phyloP scores from a whole-genome alignment of 2,888 invertebrate species.

The Amiota mariae region DNA sequence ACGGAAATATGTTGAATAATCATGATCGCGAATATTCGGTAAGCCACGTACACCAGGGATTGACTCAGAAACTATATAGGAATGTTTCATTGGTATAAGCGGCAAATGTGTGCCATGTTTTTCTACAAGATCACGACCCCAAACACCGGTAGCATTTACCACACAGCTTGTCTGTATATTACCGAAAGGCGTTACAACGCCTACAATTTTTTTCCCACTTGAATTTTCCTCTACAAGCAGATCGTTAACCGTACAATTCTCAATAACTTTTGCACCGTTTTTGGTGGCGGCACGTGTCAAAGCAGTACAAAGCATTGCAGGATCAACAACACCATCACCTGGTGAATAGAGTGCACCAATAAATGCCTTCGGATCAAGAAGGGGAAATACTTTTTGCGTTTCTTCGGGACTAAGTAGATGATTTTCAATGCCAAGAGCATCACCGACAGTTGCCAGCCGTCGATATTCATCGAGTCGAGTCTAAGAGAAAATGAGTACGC shows the following conservation, averaged over 20 bases:
- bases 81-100: slow-evolving; percentile 88
- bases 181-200: slow-evolving; percentile 83
- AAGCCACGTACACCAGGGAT: slow-evolving; percentile 83
- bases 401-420: slow-evolving; percentile 82
- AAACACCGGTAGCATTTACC: slow-evolving; percentile 83
- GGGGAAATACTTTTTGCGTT: slow-evolving; percentile 83
- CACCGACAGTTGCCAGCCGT: slow-evolving; percentile 85
- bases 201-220: slow-evolving; percentile 78
- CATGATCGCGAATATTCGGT: slow-evolving; percentile 91
- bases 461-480: slow-evolving; percentile 88
- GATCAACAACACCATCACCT: slow-evolving; percentile 89
- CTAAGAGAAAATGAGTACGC: slow-evolving; percentile 68
- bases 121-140: slow-evolving; percentile 82
- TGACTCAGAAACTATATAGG: slow-evolving; percentile 87
- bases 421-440: slow-evolving; percentile 85
- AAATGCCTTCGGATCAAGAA: slow-evolving; percentile 83
- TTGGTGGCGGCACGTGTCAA: slow-evolving; percentile 82
- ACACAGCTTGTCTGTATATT: slow-evolving; percentile 84
- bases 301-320: slow-evolving; percentile 85
- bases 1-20: slow-evolving; percentile 86
- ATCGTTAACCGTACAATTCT: slow-evolving; percentile 83
- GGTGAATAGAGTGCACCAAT: slow-evolving; percentile 86
- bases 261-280: slow-evolving; percentile 83
- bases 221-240: slow-evolving; percentile 78
- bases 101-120: slow-evolving; percentile 78